Conservation (phyloP, 1,140 invertebrate genomes). For the Euura saliciscinereae region DNA sequence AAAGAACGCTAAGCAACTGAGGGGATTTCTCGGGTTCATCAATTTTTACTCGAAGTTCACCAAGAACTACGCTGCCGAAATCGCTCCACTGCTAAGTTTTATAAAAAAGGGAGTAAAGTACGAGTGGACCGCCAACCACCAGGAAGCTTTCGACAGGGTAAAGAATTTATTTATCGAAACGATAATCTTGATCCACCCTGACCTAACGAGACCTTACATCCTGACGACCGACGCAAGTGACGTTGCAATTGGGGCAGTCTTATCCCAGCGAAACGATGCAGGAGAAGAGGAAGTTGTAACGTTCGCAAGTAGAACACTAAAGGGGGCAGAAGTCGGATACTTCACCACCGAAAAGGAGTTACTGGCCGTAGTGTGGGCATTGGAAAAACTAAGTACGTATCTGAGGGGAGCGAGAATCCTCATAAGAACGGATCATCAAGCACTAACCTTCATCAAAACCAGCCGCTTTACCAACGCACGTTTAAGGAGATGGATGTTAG, state of each 20-base stretch:
- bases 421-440: slow-evolving; percentile 59
- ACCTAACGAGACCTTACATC: neutral
- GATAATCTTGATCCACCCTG: neutral
- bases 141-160: slow-evolving; percentile 11
- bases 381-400: slow-evolving; percentile 37
- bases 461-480: slow-evolving; percentile 11
- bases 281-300: neutral
- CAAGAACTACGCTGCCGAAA: slow-evolving; percentile 33
- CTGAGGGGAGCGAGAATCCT: slow-evolving; percentile 47
- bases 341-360: slow-evolving; percentile 11
- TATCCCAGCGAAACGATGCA: neutral
- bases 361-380: slow-evolving; percentile 19
- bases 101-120: slow-evolving; percentile 35
- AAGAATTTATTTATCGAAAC: slow-evolving; percentile 19
- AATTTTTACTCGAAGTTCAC: slow-evolving; percentile 38
- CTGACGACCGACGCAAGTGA: slow-evolving; percentile 19
- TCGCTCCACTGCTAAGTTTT: slow-evolving; percentile 37
- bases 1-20: slow-evolving; percentile 31
- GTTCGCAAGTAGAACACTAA: slow-evolving; percentile 1
- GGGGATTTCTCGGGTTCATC: slow-evolving; percentile 37
- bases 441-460: slow-evolving; percentile 36
- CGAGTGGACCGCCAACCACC: slow-evolving; percentile 9
- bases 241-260: slow-evolving; percentile 10
- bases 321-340: neutral
- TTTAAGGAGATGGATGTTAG: too few species aligned